A percentile compares a stretch with the other conserved stretches of the same genome.
Conservation (phyloP, 2,888 invertebrate species). For the Sarcophaga caerulescens region DNA sequence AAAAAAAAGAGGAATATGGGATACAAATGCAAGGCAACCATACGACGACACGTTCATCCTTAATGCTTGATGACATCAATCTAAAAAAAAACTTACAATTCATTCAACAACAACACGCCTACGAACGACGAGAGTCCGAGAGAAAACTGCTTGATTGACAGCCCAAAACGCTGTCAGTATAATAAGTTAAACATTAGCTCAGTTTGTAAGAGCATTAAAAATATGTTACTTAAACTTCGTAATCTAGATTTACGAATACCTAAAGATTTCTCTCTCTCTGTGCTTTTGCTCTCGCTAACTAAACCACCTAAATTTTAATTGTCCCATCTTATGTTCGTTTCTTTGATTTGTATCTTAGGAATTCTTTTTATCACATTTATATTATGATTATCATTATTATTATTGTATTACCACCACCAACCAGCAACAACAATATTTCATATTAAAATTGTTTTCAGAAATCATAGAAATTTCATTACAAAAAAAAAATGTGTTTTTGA, state of each 20-base stretch:
- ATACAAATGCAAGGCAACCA: slow-evolving; percentile 8
- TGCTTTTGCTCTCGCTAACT: background rate
- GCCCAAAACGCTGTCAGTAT: background rate
- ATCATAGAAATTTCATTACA: slow-evolving; percentile 5
- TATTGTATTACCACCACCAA: background rate
- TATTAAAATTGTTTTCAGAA: slow-evolving; percentile 1
- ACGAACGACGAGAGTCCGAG: background rate
- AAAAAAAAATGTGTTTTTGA: background rate
- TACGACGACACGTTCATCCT: no score
- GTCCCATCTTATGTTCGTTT: background rate
- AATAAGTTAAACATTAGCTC: slow-evolving; percentile 58
- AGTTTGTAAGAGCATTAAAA: slow-evolving; percentile 57
- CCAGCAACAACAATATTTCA: slow-evolving; percentile 14
- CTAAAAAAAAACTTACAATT: background rate
- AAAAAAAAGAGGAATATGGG: slow-evolving; percentile 10
- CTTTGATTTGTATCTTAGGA: slow-evolving; percentile 32
- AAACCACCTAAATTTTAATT: background rate
- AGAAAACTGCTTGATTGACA: slow-evolving; percentile 12
- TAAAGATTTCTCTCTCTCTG: slow-evolving; percentile 18
- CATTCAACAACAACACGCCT: background rate
- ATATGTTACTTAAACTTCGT: slow-evolving; percentile 54
- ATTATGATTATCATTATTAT: no score
- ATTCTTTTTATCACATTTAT: background rate
- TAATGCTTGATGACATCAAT: background rate
- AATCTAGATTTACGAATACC: slow-evolving; percentile 11